phyloP scores from a whole-genome alignment of 2,113 vertebrate species.

The Indicator maculatus region DNA sequence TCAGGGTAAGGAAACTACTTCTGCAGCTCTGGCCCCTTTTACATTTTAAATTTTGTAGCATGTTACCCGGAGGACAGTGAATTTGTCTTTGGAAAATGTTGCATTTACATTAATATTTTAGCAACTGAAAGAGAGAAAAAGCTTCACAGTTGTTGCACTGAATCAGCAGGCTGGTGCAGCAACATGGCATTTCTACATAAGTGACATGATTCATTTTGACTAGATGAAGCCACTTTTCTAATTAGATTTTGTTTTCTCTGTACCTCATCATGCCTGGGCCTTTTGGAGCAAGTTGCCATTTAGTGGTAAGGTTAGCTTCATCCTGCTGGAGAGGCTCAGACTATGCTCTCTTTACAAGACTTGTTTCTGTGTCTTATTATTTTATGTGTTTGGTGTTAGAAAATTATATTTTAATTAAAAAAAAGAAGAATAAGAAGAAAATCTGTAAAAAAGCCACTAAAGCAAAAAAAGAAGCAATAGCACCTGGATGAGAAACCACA shows the following conservation, averaged over 20 bases:
- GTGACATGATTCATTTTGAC: neutral
- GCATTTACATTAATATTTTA: conserved; percentile 40
- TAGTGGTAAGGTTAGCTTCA: neutral
- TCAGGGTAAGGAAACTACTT: neutral
- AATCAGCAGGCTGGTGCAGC: neutral
- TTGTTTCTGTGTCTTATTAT: neutral
- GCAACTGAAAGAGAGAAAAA: neutral
- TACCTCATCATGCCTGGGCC: neutral
- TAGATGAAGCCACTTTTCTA: neutral
- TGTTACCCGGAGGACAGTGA: neutral
- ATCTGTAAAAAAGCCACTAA: neutral
- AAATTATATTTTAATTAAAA: neutral
- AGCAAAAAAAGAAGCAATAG: neutral
- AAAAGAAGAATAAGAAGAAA: neutral
- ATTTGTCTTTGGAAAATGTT: neutral
- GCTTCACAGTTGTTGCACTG: neutral
- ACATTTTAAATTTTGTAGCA: neutral
- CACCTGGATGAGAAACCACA: neutral
- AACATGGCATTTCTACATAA: neutral
- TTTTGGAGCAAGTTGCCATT: neutral
- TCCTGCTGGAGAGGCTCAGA: neutral
- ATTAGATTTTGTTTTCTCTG: neutral
- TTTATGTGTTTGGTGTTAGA: neutral
- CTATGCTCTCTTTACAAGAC: neutral
- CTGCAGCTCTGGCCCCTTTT: neutral